Evolutionary conservation across 2,113 vertebrate species (phyloP).

Genomic region (Tricholaema leucomelas): DNA sequence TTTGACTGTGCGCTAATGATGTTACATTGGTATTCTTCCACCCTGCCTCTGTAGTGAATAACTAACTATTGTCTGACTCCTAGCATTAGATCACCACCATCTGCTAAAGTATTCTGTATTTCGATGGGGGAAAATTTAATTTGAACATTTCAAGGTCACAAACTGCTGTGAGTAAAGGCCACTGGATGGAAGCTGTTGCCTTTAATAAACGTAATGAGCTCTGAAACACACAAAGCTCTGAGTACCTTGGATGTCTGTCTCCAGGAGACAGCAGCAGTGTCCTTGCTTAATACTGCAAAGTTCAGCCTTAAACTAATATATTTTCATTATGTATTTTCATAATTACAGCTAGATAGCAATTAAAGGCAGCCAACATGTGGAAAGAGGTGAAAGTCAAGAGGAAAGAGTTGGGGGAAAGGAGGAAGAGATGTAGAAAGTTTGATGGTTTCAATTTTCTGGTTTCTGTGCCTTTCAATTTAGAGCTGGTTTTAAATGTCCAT

Average conservation of each 20-base stretch:
- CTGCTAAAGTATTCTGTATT: slow-evolving; percentile 15
- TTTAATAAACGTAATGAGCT: slow-evolving; percentile 30
- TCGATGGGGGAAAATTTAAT: background rate
- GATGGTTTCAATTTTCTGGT: background rate
- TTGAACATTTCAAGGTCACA: slow-evolving; percentile 45
- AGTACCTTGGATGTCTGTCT: background rate
- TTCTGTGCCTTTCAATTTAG: background rate
- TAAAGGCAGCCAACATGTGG: background rate
- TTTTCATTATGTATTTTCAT: background rate
- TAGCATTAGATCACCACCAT: slow-evolving; percentile 2
- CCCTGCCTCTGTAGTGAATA: background rate
- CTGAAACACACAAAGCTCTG: background rate
- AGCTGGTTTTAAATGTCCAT: background rate
- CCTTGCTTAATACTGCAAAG: background rate
- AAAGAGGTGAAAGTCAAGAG: background rate
- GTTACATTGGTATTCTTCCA: background rate
- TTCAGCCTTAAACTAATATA: background rate
- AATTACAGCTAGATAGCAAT: background rate
- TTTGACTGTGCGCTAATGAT: background rate
- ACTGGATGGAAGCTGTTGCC: slow-evolving; percentile 5
- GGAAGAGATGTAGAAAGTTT: background rate
- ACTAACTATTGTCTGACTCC: background rate
- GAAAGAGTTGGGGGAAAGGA: background rate
- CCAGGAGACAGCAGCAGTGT: background rate
- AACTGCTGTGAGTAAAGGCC: slow-evolving; percentile 11